Percentiles rank a stretch among this genome's conserved stretches.
phyloP scores from a whole-genome alignment of 2,113 vertebrate genomes.

The Numenius arquata region DNA sequence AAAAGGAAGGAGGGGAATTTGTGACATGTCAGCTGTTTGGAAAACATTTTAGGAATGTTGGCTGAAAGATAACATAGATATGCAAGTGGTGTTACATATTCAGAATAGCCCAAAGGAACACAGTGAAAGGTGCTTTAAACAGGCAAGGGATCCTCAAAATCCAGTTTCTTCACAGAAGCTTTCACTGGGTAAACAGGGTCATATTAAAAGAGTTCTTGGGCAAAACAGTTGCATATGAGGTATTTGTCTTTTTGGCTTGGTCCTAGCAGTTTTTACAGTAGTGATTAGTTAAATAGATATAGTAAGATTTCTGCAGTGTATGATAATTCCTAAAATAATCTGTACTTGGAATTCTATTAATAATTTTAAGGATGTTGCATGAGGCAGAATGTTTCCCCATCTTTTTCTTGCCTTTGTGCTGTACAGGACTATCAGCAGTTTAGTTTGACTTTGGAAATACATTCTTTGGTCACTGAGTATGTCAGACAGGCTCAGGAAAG shows the following conservation, averaged over 20 bases:
- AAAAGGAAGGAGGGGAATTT: conserved; percentile 37
- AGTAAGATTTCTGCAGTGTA: background rate
- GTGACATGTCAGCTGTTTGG: conserved; percentile 33
- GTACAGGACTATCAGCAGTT: background rate
- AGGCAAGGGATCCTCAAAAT: background rate
- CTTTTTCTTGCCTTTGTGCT: background rate
- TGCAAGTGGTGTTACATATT: conserved; percentile 23
- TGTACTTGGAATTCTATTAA: background rate
- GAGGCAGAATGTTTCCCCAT: background rate
- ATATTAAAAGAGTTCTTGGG: background rate
- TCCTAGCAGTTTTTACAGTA: background rate
- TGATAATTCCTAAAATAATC: background rate
- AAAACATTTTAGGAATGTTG: conserved; percentile 38
- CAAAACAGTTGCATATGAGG: background rate
- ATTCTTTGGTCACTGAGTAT: background rate
- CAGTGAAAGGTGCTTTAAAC: background rate
- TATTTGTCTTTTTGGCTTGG: background rate
- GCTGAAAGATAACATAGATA: conserved; percentile 48
- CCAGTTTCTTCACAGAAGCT: background rate
- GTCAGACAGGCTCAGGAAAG: background rate
- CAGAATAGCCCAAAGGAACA: conserved; percentile 13
- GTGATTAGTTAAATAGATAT: background rate
- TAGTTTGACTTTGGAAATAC: rapidly evolving
- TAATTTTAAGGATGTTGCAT: background rate
- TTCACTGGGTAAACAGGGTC: background rate